A percentile compares a stretch with the other conserved stretches of the same genome.
Evolutionary conservation across 2,113 vertebrate genomes (phyloP).

Genomic region (Myotis yumanensis): DNA sequence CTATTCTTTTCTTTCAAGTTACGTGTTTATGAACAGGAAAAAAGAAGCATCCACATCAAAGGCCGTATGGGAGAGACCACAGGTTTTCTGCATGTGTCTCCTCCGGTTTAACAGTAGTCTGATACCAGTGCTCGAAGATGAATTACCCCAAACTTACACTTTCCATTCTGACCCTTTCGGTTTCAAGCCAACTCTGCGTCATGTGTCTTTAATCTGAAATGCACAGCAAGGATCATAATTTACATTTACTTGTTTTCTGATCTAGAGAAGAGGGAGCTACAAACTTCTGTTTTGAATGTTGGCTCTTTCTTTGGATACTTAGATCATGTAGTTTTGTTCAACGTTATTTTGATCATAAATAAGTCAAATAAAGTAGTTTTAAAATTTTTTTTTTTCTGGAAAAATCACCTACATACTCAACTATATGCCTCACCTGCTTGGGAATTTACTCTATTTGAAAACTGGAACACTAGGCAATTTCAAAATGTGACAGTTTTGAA

Average conservation of each 20-base stretch:
- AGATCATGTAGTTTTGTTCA: not conserved
- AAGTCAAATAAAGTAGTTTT: not conserved
- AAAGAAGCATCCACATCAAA: conserved; percentile 75
- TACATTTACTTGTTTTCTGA: conserved; percentile 56
- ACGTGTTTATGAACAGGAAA: conserved; percentile 71
- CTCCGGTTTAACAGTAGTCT: conserved; percentile 64
- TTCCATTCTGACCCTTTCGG: conserved; percentile 60
- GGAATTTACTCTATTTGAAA: not conserved
- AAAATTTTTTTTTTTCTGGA: not conserved
- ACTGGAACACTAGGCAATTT: not conserved
- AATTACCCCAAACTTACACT: conserved; percentile 72
- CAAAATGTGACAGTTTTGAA: not conserved
- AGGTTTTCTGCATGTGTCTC: conserved; percentile 79
- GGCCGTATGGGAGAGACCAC: conserved; percentile 49
- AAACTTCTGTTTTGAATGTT: not conserved
- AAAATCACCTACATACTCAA: not conserved
- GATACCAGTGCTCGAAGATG: conserved; percentile 56
- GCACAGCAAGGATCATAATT: conserved; percentile 16
- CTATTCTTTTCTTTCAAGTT: conserved; percentile 76
- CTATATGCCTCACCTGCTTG: not conserved
- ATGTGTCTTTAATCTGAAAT: conserved; percentile 73
- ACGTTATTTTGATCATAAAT: not conserved
- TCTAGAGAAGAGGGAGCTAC: not conserved
- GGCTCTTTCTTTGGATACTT: not conserved
- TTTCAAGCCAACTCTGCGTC: conserved; percentile 46